Conservation (phyloP, 1,140 invertebrate species). For the Archegozetes longisetosus region DNA sequence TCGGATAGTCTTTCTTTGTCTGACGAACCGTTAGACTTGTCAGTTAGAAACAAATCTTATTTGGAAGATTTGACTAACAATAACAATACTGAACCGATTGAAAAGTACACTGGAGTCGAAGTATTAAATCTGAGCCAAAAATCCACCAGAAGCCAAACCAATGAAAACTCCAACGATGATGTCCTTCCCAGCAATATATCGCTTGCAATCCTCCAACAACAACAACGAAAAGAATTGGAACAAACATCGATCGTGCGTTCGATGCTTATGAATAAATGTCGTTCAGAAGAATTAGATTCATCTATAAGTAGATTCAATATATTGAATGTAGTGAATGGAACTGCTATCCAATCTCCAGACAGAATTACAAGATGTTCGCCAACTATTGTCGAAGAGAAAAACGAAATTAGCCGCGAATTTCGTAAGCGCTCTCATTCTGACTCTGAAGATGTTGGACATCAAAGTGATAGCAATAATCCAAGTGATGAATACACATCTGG, state of each 20-base stretch:
- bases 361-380: not conserved
- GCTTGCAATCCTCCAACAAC: not conserved
- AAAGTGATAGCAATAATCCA: constrained; percentile 1
- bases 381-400: not conserved
- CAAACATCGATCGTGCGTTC: not conserved
- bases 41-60: constrained; percentile 19
- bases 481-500: constrained; percentile 2
- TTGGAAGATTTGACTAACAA: not conserved
- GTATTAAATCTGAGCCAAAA: constrained; percentile 52
- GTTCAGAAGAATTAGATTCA: not conserved
- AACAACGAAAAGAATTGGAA: not conserved
- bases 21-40: constrained; percentile 24
- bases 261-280: not conserved
- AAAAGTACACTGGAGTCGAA: constrained; percentile 13
- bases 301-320: too few species aligned
- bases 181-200: not conserved
- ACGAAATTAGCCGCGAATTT: not conserved
- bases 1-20: not conserved
- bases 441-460: not conserved
- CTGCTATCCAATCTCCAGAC: not conserved
- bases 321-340: not conserved
- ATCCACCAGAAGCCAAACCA: constrained; percentile 43
- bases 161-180: constrained; percentile 18
- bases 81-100: not conserved
- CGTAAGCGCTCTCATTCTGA: not conserved